Evolutionary conservation across 2,888 invertebrate species (phyloP), one percentile per base, ranked within the genome.

Genomic region (Macroteleia sp.): DNA sequence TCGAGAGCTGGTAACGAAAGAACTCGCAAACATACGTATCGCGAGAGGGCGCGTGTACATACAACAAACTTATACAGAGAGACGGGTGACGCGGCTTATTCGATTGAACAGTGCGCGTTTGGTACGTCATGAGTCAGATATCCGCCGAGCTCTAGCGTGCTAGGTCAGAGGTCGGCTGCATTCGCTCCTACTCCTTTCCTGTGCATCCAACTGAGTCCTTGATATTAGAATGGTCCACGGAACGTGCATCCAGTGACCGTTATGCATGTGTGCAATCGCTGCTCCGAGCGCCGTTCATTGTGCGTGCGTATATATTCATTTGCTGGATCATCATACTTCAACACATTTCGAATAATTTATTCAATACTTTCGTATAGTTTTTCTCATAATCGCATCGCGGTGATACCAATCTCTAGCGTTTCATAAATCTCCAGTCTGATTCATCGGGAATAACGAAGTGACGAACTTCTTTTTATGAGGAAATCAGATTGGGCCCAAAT

Each of bases 191-290:
- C 85, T 84, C 82, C 80, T 61, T 80, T 79, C 74, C 81, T 78
- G 82, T 69, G 77, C 81, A 76, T 82, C 82, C 81, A 71, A 82
- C 77, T 73, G 80, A 86, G 88, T 90, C 90, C 90, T 90, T 90
- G 90, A 90, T 90, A 90, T 90, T 90, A 90, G 90, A 90, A 90
- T 90, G 90, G 88, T 86, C 88, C 88, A 85, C 83, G 83, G 86
- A 83, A 83, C 83, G 86, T 81, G 83, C 83, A 83, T 82, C 83
- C 77, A 85, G 83, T 84, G 83, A 86, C 87, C 87, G 86, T 85
- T 87, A 83, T 79, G 78, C 77, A 79, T 73, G 48, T 73, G 70
- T 78, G 48, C 69, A 41, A 36, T 42, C 17, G 32, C 54, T 54
- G 61, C 44, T 36, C 28, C 22, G 28, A 62, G 20, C 34, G 14